These are phyloP conservation scores for Lycaon pictus DNA, from an alignment of 2,113 vertebrate species.

Conservation along the genomic window DNA sequence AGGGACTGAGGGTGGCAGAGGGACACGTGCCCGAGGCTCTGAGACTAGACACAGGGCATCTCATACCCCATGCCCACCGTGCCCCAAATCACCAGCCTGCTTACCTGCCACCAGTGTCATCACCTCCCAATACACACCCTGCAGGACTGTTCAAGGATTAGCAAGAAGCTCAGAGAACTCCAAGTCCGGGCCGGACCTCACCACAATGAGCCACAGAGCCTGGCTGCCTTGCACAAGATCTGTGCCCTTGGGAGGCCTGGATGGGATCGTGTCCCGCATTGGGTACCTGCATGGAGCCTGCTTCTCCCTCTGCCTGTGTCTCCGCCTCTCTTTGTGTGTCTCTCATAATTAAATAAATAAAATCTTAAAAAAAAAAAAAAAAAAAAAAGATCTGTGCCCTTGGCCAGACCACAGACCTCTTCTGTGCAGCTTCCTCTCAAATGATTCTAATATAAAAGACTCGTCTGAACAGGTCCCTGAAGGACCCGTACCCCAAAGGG, in stretches of 20 bases:
- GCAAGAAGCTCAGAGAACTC: not conserved
- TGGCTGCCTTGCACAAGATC: not conserved
- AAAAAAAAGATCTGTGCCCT: not conserved
- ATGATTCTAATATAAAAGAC: not conserved
- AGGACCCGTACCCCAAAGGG: not conserved
- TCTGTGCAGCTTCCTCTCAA: not conserved
- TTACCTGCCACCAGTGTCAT: not conserved
- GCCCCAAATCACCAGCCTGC: not conserved
- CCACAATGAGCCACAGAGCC: rapidly evolving
- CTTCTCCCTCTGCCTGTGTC: no score
- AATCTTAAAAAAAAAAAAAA: no score
- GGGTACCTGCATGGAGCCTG: no score
- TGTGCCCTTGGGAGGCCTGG: no score
- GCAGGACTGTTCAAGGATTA: not conserved
- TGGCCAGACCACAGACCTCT: not conserved
- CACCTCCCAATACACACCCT: not conserved
- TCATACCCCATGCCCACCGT: not conserved
- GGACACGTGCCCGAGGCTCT: not conserved
- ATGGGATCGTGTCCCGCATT: no score
- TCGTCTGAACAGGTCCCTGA: not conserved
- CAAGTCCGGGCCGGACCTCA: not conserved
- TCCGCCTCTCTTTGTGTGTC: no score
- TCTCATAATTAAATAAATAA: no score
- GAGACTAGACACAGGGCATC: not conserved
- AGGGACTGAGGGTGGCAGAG: not conserved